phyloP scores from a whole-genome alignment of 2,113 vertebrate species.

The Uria lomvia region DNA sequence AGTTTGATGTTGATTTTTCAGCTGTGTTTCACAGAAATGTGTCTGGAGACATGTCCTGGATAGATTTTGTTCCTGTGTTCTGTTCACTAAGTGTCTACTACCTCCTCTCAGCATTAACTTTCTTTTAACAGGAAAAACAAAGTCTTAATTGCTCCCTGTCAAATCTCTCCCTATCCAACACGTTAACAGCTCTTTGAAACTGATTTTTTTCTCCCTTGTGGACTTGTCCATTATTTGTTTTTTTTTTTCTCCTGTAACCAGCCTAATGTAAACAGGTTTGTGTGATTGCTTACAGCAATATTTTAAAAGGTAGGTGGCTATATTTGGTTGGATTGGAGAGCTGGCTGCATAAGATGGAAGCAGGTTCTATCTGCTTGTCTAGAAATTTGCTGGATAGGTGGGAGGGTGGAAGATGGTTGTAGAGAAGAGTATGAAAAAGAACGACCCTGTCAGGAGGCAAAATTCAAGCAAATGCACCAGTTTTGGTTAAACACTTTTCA shows the following conservation, averaged over 20 bases:
- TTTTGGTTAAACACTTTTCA: neutral
- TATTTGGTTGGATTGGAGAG: neutral
- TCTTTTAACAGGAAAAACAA: neutral
- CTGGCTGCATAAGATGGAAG: neutral
- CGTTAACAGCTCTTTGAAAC: neutral
- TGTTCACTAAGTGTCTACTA: rapidly evolving
- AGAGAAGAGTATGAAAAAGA: neutral
- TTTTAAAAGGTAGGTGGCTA: neutral
- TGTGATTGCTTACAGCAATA: rapidly evolving
- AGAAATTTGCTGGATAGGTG: constrained; percentile 17
- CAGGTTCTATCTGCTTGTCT: neutral
- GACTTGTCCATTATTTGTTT: neutral
- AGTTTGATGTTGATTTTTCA: rapidly evolving
- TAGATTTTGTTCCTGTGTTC: neutral
- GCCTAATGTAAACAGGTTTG: neutral
- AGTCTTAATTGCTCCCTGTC: neutral
- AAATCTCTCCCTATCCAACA: neutral
- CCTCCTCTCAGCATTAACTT: neutral
- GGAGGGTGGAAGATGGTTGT: neutral
- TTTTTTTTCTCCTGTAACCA: rapidly evolving
- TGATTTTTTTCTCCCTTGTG: neutral
- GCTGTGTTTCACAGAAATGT: rapidly evolving
- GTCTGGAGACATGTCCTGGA: neutral
- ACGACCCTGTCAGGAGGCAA: neutral
- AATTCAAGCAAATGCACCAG: neutral